Base-by-base conservation (phyloP, 1,140 invertebrate species). In the Cydia splendana region DNA sequence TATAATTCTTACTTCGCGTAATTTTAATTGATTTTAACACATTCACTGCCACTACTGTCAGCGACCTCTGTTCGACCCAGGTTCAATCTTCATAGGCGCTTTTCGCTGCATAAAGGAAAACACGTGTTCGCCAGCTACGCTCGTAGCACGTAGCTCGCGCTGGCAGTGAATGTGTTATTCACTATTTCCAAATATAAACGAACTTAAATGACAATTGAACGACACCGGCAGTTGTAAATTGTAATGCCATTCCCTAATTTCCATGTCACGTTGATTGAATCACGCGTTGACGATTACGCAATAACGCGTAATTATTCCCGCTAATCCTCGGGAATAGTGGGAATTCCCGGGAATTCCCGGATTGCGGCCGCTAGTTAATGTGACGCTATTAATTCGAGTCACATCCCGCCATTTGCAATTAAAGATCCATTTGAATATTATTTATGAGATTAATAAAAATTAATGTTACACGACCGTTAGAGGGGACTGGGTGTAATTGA, bases 341-440 rank as follows among this genome's bases (percentile, higher is more conserved):
- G 51, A 53, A n/a, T n/a, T 53, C 51, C 51, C 51, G 15, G 51
- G 51, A 53, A 53, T n/a, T 53, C 51, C 51, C 51, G 51, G 51
- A 53, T 53, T 53, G n/a, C 51, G n/a, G 15, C n/a, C n/a, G 38
- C 38, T 42, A 15, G 48, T n/a, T 53, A 53, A 53, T 53, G 48
- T 53, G 51, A 53, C 51, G 51, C 6, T 53, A 53, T 53, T 53
- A 53, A 53, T 53, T 53, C 51, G 51, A 53, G 51, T 53, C 51
- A n/a, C 51, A 53, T 15, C 51, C 9, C 51, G 51, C 6, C 51
- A 18, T n/a, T n/a, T 53, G 6, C 51, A 53, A 53, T 53, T 53
- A 53, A 53, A 53, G 51, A 18, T 18, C 6, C 4, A 53, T 53
- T 53, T 53, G 51, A 53, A 18, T 53, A 53, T 53, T 5, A 9